Percentiles rank a stretch among this genome's conserved stretches.
Evolutionary conservation across 2,797 vertebrate genomes (phyloP).

Genomic region (Mus caroli): DNA sequence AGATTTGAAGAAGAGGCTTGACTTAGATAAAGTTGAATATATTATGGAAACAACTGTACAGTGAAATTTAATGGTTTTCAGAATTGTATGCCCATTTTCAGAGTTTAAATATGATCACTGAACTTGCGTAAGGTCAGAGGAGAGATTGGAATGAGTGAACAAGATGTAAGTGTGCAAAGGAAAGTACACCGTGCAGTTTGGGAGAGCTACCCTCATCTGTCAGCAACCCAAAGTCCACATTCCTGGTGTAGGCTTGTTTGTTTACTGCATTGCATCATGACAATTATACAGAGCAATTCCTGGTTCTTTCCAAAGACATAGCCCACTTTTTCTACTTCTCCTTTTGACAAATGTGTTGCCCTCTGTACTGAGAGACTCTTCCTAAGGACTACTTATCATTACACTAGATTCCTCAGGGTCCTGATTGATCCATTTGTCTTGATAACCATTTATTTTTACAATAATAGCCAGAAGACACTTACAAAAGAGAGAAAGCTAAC

Average conservation of each 20-base stretch:
- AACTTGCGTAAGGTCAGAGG: background rate
- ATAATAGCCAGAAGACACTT: background rate
- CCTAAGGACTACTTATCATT: background rate
- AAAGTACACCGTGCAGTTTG: background rate
- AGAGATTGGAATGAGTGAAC: slow-evolving; percentile 8
- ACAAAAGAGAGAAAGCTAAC: background rate
- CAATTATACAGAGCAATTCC: background rate
- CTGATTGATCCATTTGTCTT: background rate
- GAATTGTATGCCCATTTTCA: slow-evolving; percentile 12
- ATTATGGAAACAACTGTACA: background rate
- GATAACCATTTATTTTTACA: background rate
- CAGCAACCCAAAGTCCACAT: background rate
- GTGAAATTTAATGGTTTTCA: slow-evolving; percentile 25
- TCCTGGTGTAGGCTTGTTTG: background rate
- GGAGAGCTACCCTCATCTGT: background rate
- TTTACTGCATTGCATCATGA: background rate
- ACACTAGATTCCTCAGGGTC: background rate
- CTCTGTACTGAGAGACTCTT: background rate
- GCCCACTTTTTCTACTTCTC: background rate
- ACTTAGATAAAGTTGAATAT: slow-evolving; percentile 10
- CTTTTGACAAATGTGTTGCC: background rate
- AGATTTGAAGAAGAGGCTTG: background rate
- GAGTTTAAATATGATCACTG: slow-evolving; percentile 31
- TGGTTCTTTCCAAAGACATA: background rate
- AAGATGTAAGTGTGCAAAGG: background rate